These are phyloP conservation scores for Aspidiotus destructor DNA, from an alignment of 2,888 invertebrate genomes.

Conservation along the genomic window DNA sequence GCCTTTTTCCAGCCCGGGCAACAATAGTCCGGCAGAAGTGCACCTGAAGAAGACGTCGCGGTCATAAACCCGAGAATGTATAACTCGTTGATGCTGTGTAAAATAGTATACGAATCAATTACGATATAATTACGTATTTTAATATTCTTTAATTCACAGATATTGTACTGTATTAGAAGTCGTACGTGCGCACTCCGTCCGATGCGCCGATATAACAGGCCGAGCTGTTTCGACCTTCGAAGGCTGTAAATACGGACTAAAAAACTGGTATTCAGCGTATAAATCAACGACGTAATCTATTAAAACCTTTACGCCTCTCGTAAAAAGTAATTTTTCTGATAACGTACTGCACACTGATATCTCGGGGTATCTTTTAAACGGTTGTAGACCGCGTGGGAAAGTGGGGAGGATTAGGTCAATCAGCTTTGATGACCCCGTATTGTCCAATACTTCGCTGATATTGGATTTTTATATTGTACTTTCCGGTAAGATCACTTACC, in stretches of 20 bases:
- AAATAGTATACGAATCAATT: background rate
- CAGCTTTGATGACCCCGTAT: constrained; percentile 32
- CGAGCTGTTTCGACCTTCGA: constrained; percentile 25
- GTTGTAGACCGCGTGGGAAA: constrained; percentile 32
- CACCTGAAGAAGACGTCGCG: no score
- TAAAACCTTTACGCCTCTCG: constrained; percentile 32
- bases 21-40: no score
- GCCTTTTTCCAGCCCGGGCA: no score
- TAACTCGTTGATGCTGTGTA: no score
- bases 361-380: constrained; percentile 23
- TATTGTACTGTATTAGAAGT: background rate
- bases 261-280: constrained; percentile 29
- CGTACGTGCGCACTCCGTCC: background rate
- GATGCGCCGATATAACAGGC: background rate
- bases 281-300: constrained; percentile 32
- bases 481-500: constrained; percentile 30
- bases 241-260: constrained; percentile 30
- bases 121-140: constrained; percentile 19
- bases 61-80: no score
- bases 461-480: constrained; percentile 21
- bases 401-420: constrained; percentile 33
- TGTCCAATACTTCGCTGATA: constrained; percentile 25
- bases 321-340: constrained; percentile 31
- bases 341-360: constrained; percentile 14
- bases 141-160: constrained; percentile 21